phyloP scores from a whole-genome alignment of 1,140 invertebrate species.

The Brachionus paranguensis region DNA sequence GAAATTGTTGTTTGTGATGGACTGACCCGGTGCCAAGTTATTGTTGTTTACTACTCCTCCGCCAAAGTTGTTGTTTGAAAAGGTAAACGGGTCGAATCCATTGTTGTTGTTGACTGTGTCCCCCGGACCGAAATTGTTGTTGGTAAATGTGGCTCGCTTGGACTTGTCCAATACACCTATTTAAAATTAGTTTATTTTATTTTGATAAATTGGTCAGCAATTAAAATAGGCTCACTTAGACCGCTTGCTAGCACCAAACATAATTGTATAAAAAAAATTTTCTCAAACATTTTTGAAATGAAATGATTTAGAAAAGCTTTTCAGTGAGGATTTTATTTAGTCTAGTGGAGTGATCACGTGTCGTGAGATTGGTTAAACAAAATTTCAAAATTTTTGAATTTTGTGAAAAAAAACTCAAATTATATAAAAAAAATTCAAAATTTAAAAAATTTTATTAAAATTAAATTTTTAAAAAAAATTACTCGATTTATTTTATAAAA shows the following conservation, averaged over 20 bases:
- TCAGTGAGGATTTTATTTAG: background rate
- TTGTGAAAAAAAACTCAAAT: background rate
- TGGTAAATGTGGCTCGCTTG: slow-evolving; percentile 15
- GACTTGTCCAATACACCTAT: background rate
- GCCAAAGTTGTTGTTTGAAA: slow-evolving; percentile 36
- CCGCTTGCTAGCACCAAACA: background rate
- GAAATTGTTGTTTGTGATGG: slow-evolving; percentile 31
- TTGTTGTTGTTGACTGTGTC: background rate
- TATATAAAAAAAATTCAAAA: background rate
- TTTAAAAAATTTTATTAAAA: background rate
- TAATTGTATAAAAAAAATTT: background rate
- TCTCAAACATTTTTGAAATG: slow-evolving; percentile 3
- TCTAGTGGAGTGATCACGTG: background rate
- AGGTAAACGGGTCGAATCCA: background rate
- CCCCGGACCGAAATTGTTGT: slow-evolving; percentile 17
- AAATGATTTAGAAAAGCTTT: background rate
- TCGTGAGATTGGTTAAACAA: background rate
- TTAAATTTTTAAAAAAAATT: background rate
- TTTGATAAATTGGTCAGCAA: background rate
- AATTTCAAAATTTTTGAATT: background rate
- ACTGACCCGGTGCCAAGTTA: background rate
- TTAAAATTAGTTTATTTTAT: background rate
- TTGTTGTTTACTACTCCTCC: slow-evolving; percentile 23
- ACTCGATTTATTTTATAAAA: background rate
- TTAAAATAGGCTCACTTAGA: background rate